Evolutionary conservation across 2,797 vertebrate species (phyloP).

Genomic region (Hoplostethus atlanticus): DNA sequence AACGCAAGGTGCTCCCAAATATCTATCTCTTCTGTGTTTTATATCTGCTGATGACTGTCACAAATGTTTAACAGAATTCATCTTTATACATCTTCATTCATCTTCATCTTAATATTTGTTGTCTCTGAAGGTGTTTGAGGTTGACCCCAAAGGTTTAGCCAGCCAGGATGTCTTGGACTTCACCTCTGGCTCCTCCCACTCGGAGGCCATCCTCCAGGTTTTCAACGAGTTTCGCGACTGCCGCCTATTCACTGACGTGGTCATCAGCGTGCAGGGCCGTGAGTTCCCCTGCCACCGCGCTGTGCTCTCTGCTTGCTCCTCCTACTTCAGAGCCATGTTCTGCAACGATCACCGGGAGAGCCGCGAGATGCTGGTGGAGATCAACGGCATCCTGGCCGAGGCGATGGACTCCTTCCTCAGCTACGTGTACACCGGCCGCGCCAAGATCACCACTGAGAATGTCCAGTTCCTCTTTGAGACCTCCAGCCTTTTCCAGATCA

Average conservation of each 20-base stretch:
- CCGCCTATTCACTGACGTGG: conserved; percentile 96
- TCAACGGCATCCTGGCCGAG: conserved; percentile 96
- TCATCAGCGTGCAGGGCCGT: conserved; percentile 96
- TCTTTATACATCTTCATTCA: neutral
- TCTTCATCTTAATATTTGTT: neutral
- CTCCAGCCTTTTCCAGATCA: conserved; percentile 97
- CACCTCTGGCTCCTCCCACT: conserved; percentile 93
- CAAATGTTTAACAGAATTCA: neutral
- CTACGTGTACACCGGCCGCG: conserved; percentile 97
- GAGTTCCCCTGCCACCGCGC: conserved; percentile 98
- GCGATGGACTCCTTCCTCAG: conserved; percentile 98
- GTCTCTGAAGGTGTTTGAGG: conserved; percentile 89
- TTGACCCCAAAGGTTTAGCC: conserved; percentile 91
- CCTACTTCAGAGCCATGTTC: conserved; percentile 99
- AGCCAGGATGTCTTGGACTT: conserved; percentile 95
- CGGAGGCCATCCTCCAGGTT: conserved; percentile 95
- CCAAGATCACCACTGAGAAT: conserved; percentile 96
- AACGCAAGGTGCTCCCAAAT: conserved; percentile 87
- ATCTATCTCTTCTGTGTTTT: conserved; percentile 4
- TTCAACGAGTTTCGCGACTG: conserved; percentile 97
- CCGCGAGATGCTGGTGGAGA: conserved; percentile 97
- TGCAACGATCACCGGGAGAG: conserved; percentile 98
- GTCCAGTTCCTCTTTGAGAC: conserved; percentile 98
- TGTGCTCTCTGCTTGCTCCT: conserved; percentile 96
- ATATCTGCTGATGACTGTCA: neutral